Percentiles rank a stretch among this genome's conserved stretches.
These are phyloP conservation scores for Punctoribates punctum DNA, from an alignment of 2,888 invertebrate genomes.

Conservation along the genomic window DNA sequence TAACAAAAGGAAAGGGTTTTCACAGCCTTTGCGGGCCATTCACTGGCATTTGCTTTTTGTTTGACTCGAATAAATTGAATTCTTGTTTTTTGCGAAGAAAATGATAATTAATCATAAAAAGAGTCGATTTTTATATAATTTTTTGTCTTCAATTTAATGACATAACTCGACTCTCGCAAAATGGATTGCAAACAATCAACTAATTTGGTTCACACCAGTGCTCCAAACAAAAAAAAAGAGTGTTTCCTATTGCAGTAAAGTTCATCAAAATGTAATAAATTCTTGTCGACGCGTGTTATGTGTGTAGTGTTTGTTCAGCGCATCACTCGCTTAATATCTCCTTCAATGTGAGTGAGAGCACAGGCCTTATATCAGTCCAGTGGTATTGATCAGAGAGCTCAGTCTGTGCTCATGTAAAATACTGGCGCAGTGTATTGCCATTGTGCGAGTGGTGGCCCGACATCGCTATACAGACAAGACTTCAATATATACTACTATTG, in stretches of 20 bases:
- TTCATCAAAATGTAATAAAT: slow-evolving; percentile 39
- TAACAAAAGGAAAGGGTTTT: not conserved
- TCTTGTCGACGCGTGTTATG: slow-evolving; percentile 30
- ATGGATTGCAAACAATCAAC: slow-evolving; percentile 19
- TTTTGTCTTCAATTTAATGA: not conserved
- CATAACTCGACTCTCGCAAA: not conserved
- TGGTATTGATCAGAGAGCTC: slow-evolving; percentile 7
- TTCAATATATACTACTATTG: not conserved
- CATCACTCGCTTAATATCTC: slow-evolving; percentile 21
- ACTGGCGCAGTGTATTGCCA: slow-evolving; percentile 23
- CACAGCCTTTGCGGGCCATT: not conserved
- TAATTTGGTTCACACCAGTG: slow-evolving; percentile 19
- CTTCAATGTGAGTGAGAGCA: not conserved
- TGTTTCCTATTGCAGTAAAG: slow-evolving; percentile 19
- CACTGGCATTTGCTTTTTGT: not conserved
- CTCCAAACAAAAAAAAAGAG: not conserved
- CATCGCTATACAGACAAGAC: not conserved
- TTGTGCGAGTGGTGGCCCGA: slow-evolving; percentile 1
- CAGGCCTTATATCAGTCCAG: not conserved
- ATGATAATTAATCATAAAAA: slow-evolving; percentile 1
- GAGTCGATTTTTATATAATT: not conserved
- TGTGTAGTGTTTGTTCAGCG: slow-evolving; percentile 28
- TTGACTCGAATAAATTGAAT: slow-evolving; percentile 14
- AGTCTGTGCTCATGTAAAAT: not conserved
- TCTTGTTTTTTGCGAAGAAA: not conserved